These are phyloP conservation scores for Anoplolepis gracilipes DNA, from an alignment of 1,140 invertebrate genomes.

Conservation along the genomic window DNA sequence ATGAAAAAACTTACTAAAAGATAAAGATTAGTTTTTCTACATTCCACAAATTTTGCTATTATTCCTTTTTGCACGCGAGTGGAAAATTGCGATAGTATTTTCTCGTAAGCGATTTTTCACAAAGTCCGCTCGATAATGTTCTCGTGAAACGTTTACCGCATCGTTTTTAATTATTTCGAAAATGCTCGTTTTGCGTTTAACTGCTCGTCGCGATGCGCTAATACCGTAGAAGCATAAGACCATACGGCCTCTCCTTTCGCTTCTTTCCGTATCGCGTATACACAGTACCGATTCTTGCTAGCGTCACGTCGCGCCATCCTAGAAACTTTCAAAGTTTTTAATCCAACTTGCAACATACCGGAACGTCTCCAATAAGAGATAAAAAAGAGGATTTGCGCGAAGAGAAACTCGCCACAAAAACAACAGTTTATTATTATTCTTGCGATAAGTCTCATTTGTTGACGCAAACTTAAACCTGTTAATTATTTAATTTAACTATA, in stretches of 20 bases:
- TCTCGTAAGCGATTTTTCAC: background rate
- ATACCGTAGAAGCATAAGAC: no score
- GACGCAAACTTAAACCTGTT: conserved; percentile 14
- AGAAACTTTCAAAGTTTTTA: conserved; percentile 52
- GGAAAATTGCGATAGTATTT: background rate
- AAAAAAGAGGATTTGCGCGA: conserved; percentile 1
- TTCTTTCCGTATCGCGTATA: conserved; percentile 30
- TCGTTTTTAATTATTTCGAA: conserved; percentile 42
- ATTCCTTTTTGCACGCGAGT: background rate
- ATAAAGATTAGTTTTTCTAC: background rate
- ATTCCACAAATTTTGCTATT: background rate
- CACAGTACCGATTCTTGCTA: conserved; percentile 34
- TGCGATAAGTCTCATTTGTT: background rate
- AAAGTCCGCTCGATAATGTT: background rate
- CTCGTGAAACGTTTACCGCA: background rate
- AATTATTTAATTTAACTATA: conserved; percentile 36
- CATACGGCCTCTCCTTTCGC: background rate
- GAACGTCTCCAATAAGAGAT: background rate
- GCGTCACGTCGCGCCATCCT: conserved; percentile 50
- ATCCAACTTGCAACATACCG: conserved; percentile 60
- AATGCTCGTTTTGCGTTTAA: conserved; percentile 25
- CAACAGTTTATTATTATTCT: conserved; percentile 52
- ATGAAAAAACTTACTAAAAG: background rate
- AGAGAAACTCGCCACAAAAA: background rate
- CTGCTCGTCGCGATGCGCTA: background rate